These are phyloP conservation scores for Sycophaga agraensis DNA, from an alignment of 1,140 invertebrate species.

Conservation along the genomic window DNA sequence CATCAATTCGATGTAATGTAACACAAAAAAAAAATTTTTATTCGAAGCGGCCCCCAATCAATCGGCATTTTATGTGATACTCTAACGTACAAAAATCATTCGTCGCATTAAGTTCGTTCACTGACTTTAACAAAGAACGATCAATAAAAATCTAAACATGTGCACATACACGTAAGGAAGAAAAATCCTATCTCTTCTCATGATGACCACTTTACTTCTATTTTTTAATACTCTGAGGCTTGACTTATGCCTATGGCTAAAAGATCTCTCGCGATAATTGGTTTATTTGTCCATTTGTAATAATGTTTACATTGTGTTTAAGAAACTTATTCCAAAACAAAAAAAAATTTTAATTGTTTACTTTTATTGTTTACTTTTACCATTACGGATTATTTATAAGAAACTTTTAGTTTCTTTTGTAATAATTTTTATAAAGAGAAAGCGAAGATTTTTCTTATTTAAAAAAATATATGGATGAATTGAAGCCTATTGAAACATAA, in stretches of 20 bases:
- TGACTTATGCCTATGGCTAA: too few relatives aligned
- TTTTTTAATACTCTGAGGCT: slow-evolving; percentile 14
- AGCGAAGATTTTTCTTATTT: slow-evolving; percentile 9
- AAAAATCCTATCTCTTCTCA: not conserved
- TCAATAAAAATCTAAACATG: too few relatives aligned
- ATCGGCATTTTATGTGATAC: slow-evolving; percentile 54
- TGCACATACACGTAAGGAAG: slow-evolving; percentile 7
- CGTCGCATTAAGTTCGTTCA: slow-evolving; percentile 43
- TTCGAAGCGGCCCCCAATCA: slow-evolving; percentile 43
- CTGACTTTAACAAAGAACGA: slow-evolving; percentile 26
- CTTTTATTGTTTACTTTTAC: too few relatives aligned
- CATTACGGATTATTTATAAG: too few relatives aligned
- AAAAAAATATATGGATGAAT: slow-evolving; percentile 17
- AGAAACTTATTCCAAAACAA: too few relatives aligned
- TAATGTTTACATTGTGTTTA: too few relatives aligned
- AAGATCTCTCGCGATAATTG: too few relatives aligned
- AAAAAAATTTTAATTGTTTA: too few relatives aligned
- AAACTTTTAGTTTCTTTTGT: too few relatives aligned
- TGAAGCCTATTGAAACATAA: slow-evolving; percentile 33
- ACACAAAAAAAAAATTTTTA: too few relatives aligned
- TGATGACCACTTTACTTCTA: not conserved
- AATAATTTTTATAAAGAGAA: not conserved
- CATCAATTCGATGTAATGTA: too few relatives aligned
- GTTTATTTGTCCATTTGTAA: too few relatives aligned
- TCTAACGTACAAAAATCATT: slow-evolving; percentile 55